phyloP scores from a whole-genome alignment of 2,113 vertebrate genomes.

The Nothobranchius kuhntae region DNA sequence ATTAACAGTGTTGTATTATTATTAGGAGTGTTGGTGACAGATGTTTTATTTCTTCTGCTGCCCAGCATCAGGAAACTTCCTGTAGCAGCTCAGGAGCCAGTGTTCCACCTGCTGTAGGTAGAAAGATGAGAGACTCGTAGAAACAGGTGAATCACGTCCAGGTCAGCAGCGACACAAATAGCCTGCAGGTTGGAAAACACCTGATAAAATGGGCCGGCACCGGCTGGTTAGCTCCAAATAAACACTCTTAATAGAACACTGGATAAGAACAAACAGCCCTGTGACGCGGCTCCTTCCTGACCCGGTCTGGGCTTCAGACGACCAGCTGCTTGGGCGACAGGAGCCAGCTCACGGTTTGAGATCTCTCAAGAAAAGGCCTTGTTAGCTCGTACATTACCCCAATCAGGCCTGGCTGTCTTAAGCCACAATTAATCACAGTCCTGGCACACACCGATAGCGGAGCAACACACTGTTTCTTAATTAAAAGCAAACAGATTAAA shows the following conservation, averaged over 20 bases:
- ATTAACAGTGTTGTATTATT: too few species aligned
- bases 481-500: constrained; percentile 99
- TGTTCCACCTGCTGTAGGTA: constrained; percentile 8
- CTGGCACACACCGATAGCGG: constrained; percentile 84
- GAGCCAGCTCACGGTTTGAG: constrained; percentile 36
- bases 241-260: neutral
- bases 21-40: neutral
- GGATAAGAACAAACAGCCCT: constrained; percentile 25
- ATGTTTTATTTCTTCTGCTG: constrained; percentile 4
- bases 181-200: neutral
- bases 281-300: constrained; percentile 12
- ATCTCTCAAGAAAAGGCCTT: constrained; percentile 80
- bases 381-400: constrained; percentile 93
- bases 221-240: constrained; percentile 2
- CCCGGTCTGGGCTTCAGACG: constrained; percentile 25
- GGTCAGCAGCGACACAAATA: neutral
- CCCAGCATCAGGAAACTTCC: neutral
- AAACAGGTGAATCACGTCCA: neutral
- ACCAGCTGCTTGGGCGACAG: constrained; percentile 39
- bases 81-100: neutral
- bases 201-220: neutral
- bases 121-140: neutral
- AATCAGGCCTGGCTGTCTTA: constrained; percentile 97
- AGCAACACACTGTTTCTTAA: constrained; percentile 99
- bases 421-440: constrained; percentile 99